A percentile compares a stretch with the other conserved stretches of the same genome.
Evolutionary conservation across 2,113 vertebrate genomes (phyloP).

Genomic region (Chaetops frenatus): DNA sequence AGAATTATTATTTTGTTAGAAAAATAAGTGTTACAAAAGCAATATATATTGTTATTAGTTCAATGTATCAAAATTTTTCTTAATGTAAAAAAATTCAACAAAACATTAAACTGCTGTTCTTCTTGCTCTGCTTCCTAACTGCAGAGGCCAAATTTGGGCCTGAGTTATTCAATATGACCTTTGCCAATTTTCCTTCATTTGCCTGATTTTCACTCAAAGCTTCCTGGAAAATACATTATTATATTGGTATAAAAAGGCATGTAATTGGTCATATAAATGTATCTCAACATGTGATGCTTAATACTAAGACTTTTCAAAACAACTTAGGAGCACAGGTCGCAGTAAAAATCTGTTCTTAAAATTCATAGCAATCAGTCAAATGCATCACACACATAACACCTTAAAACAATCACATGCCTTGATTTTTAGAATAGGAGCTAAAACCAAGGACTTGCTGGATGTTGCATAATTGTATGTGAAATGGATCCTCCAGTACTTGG

Average conservation of each 20-base stretch:
- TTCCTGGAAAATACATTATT: background rate
- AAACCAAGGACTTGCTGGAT: background rate
- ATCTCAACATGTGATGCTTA: background rate
- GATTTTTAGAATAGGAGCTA: background rate
- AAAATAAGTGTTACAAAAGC: background rate
- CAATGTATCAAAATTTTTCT: background rate
- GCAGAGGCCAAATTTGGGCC: background rate
- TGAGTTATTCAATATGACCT: background rate
- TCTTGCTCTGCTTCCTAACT: background rate
- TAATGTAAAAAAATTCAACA: background rate
- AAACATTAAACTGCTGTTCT: background rate
- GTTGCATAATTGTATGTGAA: background rate
- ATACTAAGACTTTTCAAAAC: background rate
- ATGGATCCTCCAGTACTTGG: background rate
- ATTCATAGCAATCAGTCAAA: background rate
- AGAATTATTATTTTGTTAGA: background rate
- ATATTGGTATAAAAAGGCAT: background rate
- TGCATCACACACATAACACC: background rate
- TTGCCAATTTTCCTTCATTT: background rate
- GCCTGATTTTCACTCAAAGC: background rate
- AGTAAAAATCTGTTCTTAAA: background rate
- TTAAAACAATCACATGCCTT: background rate
- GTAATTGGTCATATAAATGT: background rate
- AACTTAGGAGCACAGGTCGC: background rate
- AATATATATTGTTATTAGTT: background rate